Percentiles rank a stretch among this genome's conserved stretches.
Conservation (phyloP, 2,113 vertebrate species). For the Notothenia coriiceps region DNA sequence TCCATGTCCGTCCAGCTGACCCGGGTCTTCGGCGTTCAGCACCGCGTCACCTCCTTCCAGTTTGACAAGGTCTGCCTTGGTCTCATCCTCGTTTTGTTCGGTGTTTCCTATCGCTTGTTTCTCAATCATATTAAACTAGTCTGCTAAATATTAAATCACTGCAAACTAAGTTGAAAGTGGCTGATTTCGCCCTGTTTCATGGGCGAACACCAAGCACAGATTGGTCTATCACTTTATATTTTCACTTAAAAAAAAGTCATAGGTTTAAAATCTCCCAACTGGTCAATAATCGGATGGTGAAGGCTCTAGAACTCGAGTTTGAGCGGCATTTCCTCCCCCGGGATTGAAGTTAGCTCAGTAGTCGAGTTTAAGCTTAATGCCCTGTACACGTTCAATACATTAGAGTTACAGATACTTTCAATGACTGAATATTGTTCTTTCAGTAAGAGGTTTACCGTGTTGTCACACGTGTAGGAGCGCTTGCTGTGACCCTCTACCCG, state of each 20-base stretch:
- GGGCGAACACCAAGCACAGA: background rate
- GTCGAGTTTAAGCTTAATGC: background rate
- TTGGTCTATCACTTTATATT: background rate
- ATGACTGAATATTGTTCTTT: background rate
- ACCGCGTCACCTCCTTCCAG: constrained; percentile 10
- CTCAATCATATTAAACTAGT: constrained; percentile 61
- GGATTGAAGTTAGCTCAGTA: background rate
- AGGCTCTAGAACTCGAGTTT: background rate
- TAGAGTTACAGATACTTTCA: background rate
- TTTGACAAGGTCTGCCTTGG: constrained; percentile 32
- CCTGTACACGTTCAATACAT: background rate
- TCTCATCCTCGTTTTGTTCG: background rate
- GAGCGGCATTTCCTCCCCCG: constrained; percentile 9
- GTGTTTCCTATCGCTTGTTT: constrained; percentile 23
- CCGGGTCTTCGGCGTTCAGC: background rate
- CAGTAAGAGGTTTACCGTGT: background rate
- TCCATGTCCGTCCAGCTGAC: background rate
- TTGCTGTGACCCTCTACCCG: constrained; percentile 44
- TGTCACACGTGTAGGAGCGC: constrained; percentile 53
- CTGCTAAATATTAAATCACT: background rate
- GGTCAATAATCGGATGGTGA: background rate
- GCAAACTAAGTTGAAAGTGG: background rate
- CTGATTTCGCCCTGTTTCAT: background rate
- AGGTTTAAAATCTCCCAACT: background rate
- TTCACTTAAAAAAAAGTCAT: background rate